Evolutionary conservation across 2,797 vertebrate genomes (phyloP), one percentile per base, ranked within the genome.

Genomic region (Poecile montanus): DNA sequence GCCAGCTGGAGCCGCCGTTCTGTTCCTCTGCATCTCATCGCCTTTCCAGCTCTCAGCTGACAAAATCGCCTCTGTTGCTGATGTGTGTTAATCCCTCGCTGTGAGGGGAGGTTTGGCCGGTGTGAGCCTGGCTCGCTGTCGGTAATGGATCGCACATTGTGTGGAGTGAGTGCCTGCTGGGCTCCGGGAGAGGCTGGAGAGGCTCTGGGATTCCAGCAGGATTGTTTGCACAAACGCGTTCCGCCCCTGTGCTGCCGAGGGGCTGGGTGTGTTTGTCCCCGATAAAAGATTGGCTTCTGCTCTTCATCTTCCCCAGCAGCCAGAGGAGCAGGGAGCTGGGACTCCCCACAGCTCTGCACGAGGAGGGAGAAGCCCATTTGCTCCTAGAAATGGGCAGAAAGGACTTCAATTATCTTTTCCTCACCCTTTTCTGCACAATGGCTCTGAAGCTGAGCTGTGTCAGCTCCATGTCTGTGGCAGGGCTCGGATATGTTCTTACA

Each of bases 401-500:
- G 72, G n/a, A 27, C 50, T 67, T 32, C 5, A 32, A 0, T 67
- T 94, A 0, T 4, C 5, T 90, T 57, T 78, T 92, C 32, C 40
- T 96, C 61, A 4, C 71, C 25, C 0, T 91, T 27, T 68, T 80
- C 80, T 94, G 92, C 61, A 34, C 71, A 2, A 21, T 78, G 89
- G 77, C 88, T 78, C 78, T 92, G 91, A 80, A 71, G 80, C 89
- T 80, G 70, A 83, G 4, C 67, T 50, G 66, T 82, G 94, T 78
- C 57, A 94, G 91, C 83, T 92, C 92, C 85, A 1, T 88, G 76
- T 81, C 94, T 57, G 26, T 79, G 45, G 67, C 89, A 85, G 91
- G 93, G 94, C 75, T 96, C 2, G 93, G 93, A 66, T 95, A 44
- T 84, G 76, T 93, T 27, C 60, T 97, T 48, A 91, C 84, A 85